Conservation (phyloP, 2,888 invertebrate species). For the Drosophila mettleri region DNA sequence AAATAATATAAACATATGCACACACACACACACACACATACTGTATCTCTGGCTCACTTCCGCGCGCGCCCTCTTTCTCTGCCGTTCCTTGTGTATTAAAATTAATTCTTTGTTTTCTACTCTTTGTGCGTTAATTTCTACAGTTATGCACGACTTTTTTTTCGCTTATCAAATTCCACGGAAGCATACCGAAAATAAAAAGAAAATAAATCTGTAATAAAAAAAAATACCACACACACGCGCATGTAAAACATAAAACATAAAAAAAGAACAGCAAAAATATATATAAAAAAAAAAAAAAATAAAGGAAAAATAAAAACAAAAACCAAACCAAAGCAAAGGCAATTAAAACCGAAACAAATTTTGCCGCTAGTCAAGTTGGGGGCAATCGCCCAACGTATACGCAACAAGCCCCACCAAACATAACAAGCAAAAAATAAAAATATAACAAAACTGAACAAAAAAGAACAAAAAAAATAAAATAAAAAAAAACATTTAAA, state of each 20-base stretch:
- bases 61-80: not conserved
- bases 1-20: conserved; percentile 5
- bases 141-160: conserved; percentile 32
- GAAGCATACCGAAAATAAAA: conserved; percentile 11
- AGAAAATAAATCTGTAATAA: conserved; percentile 5
- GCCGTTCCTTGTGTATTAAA: conserved; percentile 12
- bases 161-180: conserved; percentile 33
- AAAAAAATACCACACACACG: conserved; percentile 1
- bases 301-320: not conserved
- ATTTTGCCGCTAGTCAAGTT: conserved; percentile 76
- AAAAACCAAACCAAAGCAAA: conserved; percentile 46
- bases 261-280: not conserved
- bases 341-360: conserved; percentile 74
- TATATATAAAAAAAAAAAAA: not conserved
- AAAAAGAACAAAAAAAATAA: conserved; percentile 11
- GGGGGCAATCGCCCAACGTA: conserved; percentile 65
- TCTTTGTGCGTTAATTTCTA: conserved; percentile 32
- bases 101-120: conserved; percentile 42
- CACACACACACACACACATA: not conserved
- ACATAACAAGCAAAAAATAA: conserved; percentile 2
- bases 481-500: conserved; percentile 20
- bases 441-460: not conserved
- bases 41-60: too few relatives aligned
- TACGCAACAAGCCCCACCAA: conserved; percentile 15
- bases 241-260: conserved; percentile 9